phyloP scores from a whole-genome alignment of 2,113 vertebrate species.

The Steatornis caripensis region DNA sequence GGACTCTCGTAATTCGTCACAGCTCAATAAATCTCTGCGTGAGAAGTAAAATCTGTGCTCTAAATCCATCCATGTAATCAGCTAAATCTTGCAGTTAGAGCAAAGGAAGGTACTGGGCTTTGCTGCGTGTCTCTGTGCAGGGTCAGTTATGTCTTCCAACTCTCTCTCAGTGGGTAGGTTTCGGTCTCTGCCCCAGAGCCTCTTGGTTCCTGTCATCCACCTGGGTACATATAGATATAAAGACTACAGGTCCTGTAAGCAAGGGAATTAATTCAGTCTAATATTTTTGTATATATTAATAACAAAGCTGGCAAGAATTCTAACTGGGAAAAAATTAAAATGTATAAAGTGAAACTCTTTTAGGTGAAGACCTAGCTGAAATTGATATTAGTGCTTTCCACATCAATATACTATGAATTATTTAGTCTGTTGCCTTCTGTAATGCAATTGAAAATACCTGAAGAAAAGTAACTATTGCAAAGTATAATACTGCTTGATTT shows the following conservation, averaged over 20 bases:
- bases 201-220: background rate
- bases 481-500: background rate
- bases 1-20: background rate
- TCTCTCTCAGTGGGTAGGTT: background rate
- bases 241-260: background rate
- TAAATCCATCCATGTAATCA: background rate
- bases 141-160: background rate
- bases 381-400: background rate
- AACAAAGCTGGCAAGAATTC: background rate
- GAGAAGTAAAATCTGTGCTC: background rate
- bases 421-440: background rate
- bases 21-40: constrained; percentile 5
- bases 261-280: background rate
- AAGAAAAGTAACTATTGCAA: background rate
- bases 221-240: background rate
- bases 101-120: background rate
- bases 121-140: background rate
- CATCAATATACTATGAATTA: background rate
- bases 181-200: background rate
- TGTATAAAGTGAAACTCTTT: background rate
- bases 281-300: background rate
- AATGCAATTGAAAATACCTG: background rate
- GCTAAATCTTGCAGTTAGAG: background rate
- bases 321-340: background rate
- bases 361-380: background rate